Evolutionary conservation across 2,113 vertebrate genomes (phyloP).

Genomic region (Mesitornis unicolor): DNA sequence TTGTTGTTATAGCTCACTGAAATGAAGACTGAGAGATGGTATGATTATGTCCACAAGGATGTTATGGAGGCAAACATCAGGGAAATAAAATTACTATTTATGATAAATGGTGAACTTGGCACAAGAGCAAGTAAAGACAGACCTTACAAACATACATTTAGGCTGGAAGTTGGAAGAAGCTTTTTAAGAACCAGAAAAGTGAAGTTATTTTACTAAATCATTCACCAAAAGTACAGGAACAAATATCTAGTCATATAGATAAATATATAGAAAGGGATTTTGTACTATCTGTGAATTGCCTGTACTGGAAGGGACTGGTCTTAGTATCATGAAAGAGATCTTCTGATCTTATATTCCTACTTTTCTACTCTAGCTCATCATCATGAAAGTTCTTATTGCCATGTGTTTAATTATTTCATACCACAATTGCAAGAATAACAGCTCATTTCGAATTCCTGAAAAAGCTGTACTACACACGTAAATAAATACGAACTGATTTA

Average conservation of each 20-base stretch:
- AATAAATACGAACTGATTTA: background rate
- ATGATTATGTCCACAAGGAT: background rate
- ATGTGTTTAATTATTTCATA: background rate
- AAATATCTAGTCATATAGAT: background rate
- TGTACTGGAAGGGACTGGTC: background rate
- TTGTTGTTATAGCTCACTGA: background rate
- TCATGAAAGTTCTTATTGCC: background rate
- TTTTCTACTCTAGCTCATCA: background rate
- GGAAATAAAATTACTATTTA: background rate
- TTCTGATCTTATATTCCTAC: background rate
- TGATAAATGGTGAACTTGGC: background rate
- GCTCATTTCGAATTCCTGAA: background rate
- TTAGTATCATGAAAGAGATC: background rate
- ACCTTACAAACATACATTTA: background rate
- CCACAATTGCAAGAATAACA: background rate
- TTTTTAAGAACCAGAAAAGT: background rate
- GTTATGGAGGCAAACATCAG: background rate
- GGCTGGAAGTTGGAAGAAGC: background rate
- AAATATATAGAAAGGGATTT: background rate
- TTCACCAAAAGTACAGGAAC: background rate
- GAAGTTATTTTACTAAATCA: background rate
- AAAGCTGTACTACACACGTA: background rate
- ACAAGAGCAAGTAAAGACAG: background rate
- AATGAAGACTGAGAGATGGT: background rate
- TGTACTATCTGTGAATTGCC: background rate